Conservation (phyloP, 2,888 invertebrate genomes). For the Noctua janthe region DNA sequence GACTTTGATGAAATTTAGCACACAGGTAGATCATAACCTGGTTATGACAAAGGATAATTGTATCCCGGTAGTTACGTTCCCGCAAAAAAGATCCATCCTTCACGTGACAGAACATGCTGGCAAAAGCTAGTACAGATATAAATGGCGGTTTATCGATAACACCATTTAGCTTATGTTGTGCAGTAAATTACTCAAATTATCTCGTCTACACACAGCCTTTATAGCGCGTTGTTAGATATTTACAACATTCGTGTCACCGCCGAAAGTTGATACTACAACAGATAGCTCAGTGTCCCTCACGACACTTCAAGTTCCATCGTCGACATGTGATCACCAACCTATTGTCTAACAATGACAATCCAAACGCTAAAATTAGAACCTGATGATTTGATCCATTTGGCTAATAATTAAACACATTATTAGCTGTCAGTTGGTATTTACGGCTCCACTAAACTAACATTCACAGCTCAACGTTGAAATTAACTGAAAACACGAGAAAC, state of each 20-base stretch:
- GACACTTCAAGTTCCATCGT: background rate
- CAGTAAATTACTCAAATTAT: conserved; percentile 24
- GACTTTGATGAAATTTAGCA: background rate
- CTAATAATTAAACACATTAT: background rate
- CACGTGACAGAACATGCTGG: background rate
- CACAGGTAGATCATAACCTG: background rate
- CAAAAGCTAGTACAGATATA: conserved; percentile 5
- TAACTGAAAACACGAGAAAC: background rate
- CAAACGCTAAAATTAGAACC: background rate
- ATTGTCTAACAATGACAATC: background rate
- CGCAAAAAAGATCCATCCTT: background rate
- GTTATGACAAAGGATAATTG: background rate
- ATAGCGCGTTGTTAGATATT: background rate
- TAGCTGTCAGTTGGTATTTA: background rate
- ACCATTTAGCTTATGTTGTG: conserved; percentile 12
- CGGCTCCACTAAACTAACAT: background rate
- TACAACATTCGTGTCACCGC: background rate
- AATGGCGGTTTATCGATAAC: conserved; percentile 8
- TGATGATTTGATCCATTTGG: background rate
- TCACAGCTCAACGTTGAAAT: background rate
- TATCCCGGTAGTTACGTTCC: background rate
- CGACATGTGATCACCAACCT: background rate
- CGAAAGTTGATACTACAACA: background rate
- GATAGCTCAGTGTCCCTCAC: background rate
- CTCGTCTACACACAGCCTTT: background rate